These are phyloP conservation scores for Hemithea aestivaria DNA, from an alignment of 2,888 invertebrate species.

Conservation along the genomic window DNA sequence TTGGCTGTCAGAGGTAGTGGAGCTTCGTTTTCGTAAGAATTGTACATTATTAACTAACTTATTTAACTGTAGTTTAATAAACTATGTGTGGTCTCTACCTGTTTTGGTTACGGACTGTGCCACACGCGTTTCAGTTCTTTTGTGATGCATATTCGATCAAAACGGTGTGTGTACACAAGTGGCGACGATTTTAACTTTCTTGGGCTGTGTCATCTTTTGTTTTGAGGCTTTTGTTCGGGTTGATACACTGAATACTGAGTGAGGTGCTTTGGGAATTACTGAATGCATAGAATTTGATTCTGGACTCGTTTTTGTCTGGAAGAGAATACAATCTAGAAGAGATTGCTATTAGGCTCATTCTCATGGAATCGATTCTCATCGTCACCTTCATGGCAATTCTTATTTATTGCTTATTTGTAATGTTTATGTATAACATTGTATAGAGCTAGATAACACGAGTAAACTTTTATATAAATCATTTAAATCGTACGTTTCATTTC, in stretches of 20 bases:
- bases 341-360: no score
- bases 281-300: no score
- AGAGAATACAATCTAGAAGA: no score
- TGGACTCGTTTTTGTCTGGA: no score
- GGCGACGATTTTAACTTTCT: conserved; percentile 54
- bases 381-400: no score
- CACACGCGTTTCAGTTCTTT: conserved; percentile 58
- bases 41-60: conserved; percentile 46
- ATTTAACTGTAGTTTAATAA: not conserved
- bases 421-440: no score
- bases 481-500: no score
- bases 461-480: no score
- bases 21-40: conserved; percentile 58
- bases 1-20: conserved; percentile 64
- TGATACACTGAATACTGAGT: conserved; percentile 25
- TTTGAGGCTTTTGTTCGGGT: conserved; percentile 38
- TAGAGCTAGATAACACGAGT: no score
- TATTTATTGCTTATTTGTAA: no score
- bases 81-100: conserved; percentile 48
- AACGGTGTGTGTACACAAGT: conserved; percentile 73
- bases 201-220: conserved; percentile 40
- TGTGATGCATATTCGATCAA: conserved; percentile 77
- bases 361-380: no score
- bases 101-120: conserved; percentile 58
- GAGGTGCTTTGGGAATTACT: no score